phyloP scores from a whole-genome alignment of 2,888 invertebrate species.

The Suillia variegata region DNA sequence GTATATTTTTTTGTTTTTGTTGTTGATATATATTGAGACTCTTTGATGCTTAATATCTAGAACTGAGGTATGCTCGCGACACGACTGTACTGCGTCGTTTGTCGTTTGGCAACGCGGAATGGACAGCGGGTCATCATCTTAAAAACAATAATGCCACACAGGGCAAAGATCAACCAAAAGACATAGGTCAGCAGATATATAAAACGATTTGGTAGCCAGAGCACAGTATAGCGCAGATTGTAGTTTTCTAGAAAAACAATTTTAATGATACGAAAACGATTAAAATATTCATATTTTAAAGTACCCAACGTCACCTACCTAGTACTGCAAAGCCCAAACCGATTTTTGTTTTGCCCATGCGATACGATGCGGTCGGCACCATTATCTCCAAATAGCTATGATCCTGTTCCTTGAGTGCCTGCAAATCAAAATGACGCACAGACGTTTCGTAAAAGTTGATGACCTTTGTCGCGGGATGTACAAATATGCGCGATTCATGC shows the following conservation, averaged over 20 bases:
- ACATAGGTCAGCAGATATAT: constrained; percentile 48
- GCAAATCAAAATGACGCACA: constrained; percentile 51
- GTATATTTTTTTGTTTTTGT: too few species aligned
- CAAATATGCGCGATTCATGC: constrained; percentile 63
- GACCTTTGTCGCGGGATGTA: constrained; percentile 56
- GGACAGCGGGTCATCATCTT: constrained; percentile 60
- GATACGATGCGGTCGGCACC: constrained; percentile 93
- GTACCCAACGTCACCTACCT: constrained; percentile 70
- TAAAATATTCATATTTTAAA: not conserved
- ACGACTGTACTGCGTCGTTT: constrained; percentile 46
- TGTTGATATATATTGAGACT: too few species aligned
- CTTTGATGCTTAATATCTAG: too few species aligned
- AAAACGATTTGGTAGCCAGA: constrained; percentile 58
- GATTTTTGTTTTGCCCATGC: constrained; percentile 89
- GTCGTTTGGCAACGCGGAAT: constrained; percentile 54
- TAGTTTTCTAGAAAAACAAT: constrained; percentile 53
- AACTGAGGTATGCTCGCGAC: constrained; percentile 55
- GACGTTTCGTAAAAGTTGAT: constrained; percentile 54
- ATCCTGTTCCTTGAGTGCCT: constrained; percentile 49
- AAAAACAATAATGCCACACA: constrained; percentile 47
- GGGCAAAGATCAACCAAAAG: constrained; percentile 53
- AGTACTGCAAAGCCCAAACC: constrained; percentile 85
- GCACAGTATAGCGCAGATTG: constrained; percentile 54
- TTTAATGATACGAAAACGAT: too few species aligned
- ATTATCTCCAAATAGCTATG: constrained; percentile 74